Evolutionary conservation across 2,888 invertebrate species (phyloP).

Genomic region (Ramazzottius varieornatus): DNA sequence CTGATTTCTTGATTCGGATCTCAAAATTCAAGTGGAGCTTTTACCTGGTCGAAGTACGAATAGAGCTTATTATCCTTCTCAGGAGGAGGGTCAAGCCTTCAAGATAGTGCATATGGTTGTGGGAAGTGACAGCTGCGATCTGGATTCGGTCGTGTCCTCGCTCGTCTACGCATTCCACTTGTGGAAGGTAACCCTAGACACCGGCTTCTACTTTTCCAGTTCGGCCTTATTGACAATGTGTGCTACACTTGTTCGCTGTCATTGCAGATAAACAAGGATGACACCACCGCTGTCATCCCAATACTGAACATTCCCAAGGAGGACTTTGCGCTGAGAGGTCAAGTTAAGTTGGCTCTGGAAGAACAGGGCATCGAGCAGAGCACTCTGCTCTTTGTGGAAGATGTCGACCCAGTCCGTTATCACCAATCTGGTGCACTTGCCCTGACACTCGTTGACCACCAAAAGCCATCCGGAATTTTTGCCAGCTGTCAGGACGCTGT

Average conservation of each 20-base stretch:
- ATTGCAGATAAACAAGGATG: not conserved
- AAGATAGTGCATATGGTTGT: constrained; percentile 30
- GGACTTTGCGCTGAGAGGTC: constrained; percentile 45
- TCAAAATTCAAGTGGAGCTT: too few species aligned
- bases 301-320: constrained; percentile 40
- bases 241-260: not conserved
- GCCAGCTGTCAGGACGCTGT: constrained; percentile 32
- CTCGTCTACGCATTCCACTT: constrained; percentile 30
- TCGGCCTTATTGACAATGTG: not conserved
- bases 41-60: too few species aligned
- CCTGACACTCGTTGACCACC: constrained; percentile 54
- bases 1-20: too few species aligned
- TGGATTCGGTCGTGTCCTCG: constrained; percentile 51
- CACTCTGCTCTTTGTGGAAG: constrained; percentile 1
- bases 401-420: constrained; percentile 15
- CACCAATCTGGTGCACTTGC: constrained; percentile 23
- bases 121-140: constrained; percentile 64
- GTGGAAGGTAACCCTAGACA: not conserved
- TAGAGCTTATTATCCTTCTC: too few species aligned
- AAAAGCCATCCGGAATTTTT: constrained; percentile 34
- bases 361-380: constrained; percentile 28
- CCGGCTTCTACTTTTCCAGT: not conserved
- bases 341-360: constrained; percentile 38
- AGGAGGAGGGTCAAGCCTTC: too few species aligned
- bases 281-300: constrained; percentile 26